These are phyloP conservation scores for Nowickia ferox DNA, from an alignment of 2,888 invertebrate species.

Conservation along the genomic window DNA sequence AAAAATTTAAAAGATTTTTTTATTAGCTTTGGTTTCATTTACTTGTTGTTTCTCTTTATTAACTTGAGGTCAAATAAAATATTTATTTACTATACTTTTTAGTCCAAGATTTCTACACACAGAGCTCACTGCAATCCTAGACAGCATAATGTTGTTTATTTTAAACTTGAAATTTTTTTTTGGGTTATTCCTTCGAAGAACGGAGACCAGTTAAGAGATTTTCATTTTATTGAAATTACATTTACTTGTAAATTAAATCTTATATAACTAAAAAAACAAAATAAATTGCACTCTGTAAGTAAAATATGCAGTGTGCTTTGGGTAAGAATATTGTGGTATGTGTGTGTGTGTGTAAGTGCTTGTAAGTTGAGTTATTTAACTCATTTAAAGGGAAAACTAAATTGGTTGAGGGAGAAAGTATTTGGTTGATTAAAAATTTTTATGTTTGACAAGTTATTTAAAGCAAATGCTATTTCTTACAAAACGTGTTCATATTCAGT, in stretches of 20 bases:
- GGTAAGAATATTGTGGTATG: background rate
- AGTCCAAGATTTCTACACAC: background rate
- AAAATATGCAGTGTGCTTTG: slow-evolving; percentile 32
- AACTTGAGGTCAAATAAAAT: slow-evolving; percentile 37
- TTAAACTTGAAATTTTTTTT: background rate
- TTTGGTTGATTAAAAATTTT: background rate
- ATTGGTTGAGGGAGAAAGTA: slow-evolving; percentile 7
- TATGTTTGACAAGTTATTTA: too few species aligned
- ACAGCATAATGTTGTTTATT: background rate
- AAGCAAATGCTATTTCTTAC: too few species aligned
- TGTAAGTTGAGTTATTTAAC: slow-evolving; percentile 11
- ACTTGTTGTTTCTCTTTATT: background rate
- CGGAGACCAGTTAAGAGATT: slow-evolving; percentile 21
- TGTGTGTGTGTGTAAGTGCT: background rate
- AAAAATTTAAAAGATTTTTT: background rate
- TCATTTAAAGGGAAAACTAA: background rate
- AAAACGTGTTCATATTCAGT: too few species aligned
- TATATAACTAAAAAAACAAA: background rate
- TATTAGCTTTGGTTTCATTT: background rate
- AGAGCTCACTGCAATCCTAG: background rate
- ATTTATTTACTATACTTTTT: slow-evolving; percentile 52
- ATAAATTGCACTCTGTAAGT: background rate
- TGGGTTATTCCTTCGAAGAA: background rate
- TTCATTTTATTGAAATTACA: slow-evolving; percentile 41
- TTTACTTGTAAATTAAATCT: slow-evolving; percentile 62